Evolutionary conservation across 1,140 invertebrate species (phyloP), one percentile per base, ranked within the genome.

Genomic region (Pristionchus pacificus): DNA sequence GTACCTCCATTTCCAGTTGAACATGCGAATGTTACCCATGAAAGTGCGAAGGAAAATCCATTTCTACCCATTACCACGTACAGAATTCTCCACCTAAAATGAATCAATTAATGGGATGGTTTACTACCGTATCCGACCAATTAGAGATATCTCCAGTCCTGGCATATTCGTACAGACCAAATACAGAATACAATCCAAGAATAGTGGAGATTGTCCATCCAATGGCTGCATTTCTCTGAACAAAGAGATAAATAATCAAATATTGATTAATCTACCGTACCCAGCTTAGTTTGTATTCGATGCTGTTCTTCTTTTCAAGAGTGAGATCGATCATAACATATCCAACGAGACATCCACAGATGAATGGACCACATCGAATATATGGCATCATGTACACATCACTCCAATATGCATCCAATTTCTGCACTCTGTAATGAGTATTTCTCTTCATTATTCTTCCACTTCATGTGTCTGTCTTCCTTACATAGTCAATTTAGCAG

Each of bases 1-100:
- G n/a, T n/a, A 90, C 91, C 91, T 85, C 91, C 92, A 84, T 93
- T 89, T 69, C 92, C 92, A 30, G 90, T 92, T 27, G 91, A 90
- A 80, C 92, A 95, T 0, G 92, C 92, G 69, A 93, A 88, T 10
- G 92, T 90, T 74, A 93, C 89, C 92, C 92, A 95, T 0, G 90
- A 88, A 19, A 94, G 83, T 25, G 89, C 88, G 3, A 92, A 77
- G 10, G 91, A 91, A 91, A 92, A 95, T 19, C 90, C 88, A 60
- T 90, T 91, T 82, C 93, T 90, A 68, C 91, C 92, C 14, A 93
- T 84, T 0, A 91, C 90, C 77, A 90, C 91, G 84, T 93, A 94
- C 1, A 90, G 87, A 14, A 92, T 91, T 2, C 70, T 49, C 30
- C 68, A 78, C 30, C 25, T 27, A 13, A 27, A 13, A 30, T 38